Evolutionary conservation across 2,888 invertebrate genomes (phyloP).

Genomic region (Athalia rosae): DNA sequence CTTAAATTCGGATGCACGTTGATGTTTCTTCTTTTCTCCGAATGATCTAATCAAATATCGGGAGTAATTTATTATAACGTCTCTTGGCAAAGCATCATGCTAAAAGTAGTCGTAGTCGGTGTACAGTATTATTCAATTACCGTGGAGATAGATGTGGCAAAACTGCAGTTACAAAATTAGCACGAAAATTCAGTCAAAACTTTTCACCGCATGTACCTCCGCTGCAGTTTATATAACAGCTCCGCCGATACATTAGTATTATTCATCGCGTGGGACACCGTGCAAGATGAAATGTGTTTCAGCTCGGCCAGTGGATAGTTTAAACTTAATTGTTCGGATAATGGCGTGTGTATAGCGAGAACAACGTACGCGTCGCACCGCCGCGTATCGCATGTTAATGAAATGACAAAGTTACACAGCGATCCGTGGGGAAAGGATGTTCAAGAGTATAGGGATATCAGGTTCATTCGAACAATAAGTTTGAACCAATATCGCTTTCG

Average conservation of each 20-base stretch:
- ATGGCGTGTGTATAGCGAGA: conserved; percentile 1
- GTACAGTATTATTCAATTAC: too few relatives aligned
- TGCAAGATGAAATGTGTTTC: neutral
- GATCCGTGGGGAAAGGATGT: neutral
- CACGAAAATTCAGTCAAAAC: too few relatives aligned
- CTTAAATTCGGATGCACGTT: too few relatives aligned
- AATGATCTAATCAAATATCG: too few relatives aligned
- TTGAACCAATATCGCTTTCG: conserved; percentile 22
- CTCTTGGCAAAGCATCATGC: too few relatives aligned
- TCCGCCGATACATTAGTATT: neutral
- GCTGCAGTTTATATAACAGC: too few relatives aligned
- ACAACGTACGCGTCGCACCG: neutral
- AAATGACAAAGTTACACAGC: conserved; percentile 21
- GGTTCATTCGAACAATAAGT: conserved; percentile 27
- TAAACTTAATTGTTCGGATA: neutral
- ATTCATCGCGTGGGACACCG: neutral
- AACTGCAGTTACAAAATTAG: too few relatives aligned
- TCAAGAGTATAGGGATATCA: neutral
- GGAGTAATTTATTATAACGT: too few relatives aligned
- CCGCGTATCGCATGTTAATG: conserved; percentile 10
- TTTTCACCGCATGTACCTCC: too few relatives aligned
- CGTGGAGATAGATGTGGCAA: too few relatives aligned
- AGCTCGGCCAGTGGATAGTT: conserved; percentile 8
- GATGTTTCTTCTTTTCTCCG: too few relatives aligned
- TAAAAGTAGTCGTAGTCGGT: too few relatives aligned